phyloP scores from a whole-genome alignment of 2,888 invertebrate species.

The Hecatera dysodea region DNA sequence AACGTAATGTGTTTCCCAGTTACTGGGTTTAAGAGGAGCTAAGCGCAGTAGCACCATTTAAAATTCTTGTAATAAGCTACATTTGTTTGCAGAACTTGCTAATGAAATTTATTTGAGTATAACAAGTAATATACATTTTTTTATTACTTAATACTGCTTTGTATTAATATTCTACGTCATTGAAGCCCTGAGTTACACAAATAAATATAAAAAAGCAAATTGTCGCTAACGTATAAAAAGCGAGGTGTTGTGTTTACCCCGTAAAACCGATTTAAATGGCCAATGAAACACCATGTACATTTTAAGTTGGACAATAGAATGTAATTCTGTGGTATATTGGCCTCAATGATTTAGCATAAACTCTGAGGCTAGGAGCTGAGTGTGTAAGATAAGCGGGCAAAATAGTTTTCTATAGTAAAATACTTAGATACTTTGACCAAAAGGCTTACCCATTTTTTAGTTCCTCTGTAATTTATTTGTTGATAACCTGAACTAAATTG shows the following conservation, averaged over 20 bases:
- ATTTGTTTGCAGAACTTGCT: too few species aligned
- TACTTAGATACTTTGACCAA: too few species aligned
- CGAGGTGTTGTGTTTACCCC: conserved; percentile 32
- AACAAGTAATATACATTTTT: too few species aligned
- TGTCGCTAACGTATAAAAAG: conserved; percentile 45
- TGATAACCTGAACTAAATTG: too few species aligned
- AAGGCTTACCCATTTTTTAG: too few species aligned
- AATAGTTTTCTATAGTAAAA: background rate
- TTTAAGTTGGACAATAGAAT: conserved; percentile 84
- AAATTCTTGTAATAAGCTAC: too few species aligned
- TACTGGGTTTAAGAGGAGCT: too few species aligned
- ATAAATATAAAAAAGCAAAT: conserved; percentile 46
- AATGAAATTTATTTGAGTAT: too few species aligned
- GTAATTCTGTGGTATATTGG: conserved; percentile 84
- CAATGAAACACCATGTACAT: conserved; percentile 79
- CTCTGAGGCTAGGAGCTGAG: conserved; percentile 60
- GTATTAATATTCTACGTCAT: background rate
- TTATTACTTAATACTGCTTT: background rate
- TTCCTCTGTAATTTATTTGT: too few species aligned
- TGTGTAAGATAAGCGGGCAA: conserved; percentile 61
- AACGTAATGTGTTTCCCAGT: too few species aligned
- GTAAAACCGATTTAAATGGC: conserved; percentile 66
- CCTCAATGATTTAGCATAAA: conserved; percentile 85
- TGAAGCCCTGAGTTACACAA: conserved; percentile 15
- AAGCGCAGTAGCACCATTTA: too few species aligned